These are phyloP conservation scores for Drosophila nasuta DNA, from an alignment of 1,140 invertebrate genomes.

Conservation along the genomic window DNA sequence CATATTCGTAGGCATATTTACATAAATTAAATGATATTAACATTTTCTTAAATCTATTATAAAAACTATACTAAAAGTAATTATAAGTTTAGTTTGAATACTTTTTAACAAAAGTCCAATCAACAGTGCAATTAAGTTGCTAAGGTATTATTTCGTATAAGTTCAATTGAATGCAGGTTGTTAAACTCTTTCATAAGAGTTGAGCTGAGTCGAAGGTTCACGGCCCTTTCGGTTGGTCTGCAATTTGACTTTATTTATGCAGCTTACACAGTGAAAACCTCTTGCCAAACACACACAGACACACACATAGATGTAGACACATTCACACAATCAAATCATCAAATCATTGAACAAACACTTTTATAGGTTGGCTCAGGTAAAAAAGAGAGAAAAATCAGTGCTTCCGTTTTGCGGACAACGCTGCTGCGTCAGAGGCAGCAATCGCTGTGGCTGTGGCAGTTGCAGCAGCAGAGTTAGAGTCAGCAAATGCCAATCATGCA, in stretches of 20 bases:
- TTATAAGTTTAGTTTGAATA: too few relatives aligned
- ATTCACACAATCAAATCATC: conserved; percentile 41
- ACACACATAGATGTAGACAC: neutral
- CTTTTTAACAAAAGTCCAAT: too few relatives aligned
- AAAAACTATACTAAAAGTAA: too few relatives aligned
- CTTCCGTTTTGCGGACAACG: conserved; percentile 66
- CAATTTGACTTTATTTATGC: conserved; percentile 56
- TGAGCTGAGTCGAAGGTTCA: conserved; percentile 4
- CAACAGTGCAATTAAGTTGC: too few relatives aligned
- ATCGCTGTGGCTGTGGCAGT: too few relatives aligned
- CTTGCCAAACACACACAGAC: conserved; percentile 25
- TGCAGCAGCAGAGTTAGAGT: conserved; percentile 22
- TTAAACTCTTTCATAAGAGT: conserved; percentile 31
- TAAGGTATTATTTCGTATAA: neutral
- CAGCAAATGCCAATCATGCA: conserved; percentile 75
- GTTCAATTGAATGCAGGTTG: conserved; percentile 12
- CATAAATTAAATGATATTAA: too few relatives aligned
- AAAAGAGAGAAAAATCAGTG: conserved; percentile 77
- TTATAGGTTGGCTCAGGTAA: conserved; percentile 42
- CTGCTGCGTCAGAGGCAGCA: conserved; percentile 60
- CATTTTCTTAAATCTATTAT: too few relatives aligned
- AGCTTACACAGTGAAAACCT: conserved; percentile 63
- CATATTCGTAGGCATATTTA: too few relatives aligned
- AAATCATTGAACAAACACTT: conserved; percentile 66
- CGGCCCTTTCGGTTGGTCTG: conserved; percentile 25